Conservation (phyloP, 2,888 invertebrate species). For the Crocallis elinguaria region DNA sequence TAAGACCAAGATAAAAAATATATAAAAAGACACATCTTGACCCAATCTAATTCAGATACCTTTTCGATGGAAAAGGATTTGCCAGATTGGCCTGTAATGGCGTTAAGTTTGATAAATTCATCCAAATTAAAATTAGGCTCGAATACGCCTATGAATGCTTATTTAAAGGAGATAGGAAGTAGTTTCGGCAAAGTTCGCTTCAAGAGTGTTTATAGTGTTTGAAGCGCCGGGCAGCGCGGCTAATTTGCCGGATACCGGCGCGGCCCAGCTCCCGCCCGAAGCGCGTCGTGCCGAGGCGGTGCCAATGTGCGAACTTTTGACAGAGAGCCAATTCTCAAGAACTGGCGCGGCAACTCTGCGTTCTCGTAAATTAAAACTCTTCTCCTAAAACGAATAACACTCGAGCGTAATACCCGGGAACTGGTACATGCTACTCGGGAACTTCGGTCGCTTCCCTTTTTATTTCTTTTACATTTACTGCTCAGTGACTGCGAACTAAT, state of each 20-base stretch:
- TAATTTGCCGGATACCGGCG: not conserved
- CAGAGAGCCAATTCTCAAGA: constrained; percentile 27
- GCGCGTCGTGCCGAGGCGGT: not conserved
- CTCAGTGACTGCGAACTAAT: constrained; percentile 1
- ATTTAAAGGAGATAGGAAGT: not conserved
- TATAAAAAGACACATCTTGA: too few species aligned
- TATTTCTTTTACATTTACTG: constrained; percentile 25
- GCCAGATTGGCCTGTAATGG: too few species aligned
- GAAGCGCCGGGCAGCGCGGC: not conserved
- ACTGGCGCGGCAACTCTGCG: constrained; percentile 24
- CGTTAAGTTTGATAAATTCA: too few species aligned
- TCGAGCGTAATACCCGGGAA: constrained; percentile 28
- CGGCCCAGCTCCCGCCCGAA: not conserved
- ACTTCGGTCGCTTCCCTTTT: constrained; percentile 22
- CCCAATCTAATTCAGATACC: too few species aligned
- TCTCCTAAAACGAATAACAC: constrained; percentile 36
- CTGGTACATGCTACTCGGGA: constrained; percentile 13
- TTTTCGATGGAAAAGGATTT: too few species aligned
- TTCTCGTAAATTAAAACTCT: constrained; percentile 35
- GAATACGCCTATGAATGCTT: too few species aligned
- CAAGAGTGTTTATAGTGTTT: not conserved
- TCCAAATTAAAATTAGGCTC: not conserved
- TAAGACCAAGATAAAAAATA: too few species aligned
- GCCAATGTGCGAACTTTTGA: constrained; percentile 34
- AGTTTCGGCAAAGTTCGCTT: not conserved